phyloP scores from a whole-genome alignment of 2,888 invertebrate species.

The Gandaritis pyraliata region DNA sequence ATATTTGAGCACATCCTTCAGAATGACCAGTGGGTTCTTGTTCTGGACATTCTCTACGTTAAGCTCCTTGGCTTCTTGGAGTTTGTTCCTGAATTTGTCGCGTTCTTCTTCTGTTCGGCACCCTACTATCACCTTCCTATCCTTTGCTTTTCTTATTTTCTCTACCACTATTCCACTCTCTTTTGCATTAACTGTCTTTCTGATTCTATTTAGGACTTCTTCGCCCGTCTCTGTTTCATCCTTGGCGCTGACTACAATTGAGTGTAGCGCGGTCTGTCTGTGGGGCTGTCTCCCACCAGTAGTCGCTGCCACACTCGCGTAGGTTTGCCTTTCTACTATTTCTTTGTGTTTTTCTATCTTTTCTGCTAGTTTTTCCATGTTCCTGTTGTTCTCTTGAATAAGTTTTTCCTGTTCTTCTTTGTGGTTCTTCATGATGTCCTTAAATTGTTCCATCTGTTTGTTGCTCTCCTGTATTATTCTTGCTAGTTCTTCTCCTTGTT shows the following conservation, averaged over 20 bases:
- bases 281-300: background rate
- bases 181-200: too few species aligned
- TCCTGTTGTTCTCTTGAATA: background rate
- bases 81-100: background rate
- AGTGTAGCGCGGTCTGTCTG: background rate
- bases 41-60: background rate
- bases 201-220: slow-evolving; percentile 2
- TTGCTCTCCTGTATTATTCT: too few species aligned
- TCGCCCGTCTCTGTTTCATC: background rate
- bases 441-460: too few species aligned
- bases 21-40: background rate
- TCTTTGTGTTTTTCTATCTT: background rate
- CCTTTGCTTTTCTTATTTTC: background rate
- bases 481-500: too few species aligned
- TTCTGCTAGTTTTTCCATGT: background rate
- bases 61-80: background rate
- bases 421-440: background rate
- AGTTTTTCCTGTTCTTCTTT: background rate
- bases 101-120: background rate
- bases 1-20: too few species aligned
- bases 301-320: background rate
- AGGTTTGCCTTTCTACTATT: background rate
- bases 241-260: background rate
- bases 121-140: background rate
- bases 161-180: background rate